These are phyloP conservation scores for Scarus forsteni DNA, from an alignment of 2,797 vertebrate genomes.

Conservation along the genomic window DNA sequence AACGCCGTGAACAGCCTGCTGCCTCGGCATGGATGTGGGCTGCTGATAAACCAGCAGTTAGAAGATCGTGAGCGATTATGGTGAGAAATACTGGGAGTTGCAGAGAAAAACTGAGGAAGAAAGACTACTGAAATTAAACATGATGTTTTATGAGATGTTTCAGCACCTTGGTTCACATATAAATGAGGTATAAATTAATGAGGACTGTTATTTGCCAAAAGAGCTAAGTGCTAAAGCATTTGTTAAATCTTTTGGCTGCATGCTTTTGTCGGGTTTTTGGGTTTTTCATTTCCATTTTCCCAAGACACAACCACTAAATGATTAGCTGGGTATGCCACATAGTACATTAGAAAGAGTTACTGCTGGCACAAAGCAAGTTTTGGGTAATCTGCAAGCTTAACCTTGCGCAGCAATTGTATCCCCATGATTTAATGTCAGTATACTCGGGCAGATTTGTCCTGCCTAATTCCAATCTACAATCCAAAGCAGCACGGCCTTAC, in stretches of 20 bases:
- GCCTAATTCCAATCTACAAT: no score
- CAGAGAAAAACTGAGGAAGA: background rate
- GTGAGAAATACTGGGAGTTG: background rate
- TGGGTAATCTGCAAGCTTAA: no score
- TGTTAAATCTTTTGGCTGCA: background rate
- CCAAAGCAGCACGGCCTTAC: no score
- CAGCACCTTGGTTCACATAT: background rate
- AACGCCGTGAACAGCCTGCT: slow-evolving; percentile 16
- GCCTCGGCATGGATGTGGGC: slow-evolving; percentile 30
- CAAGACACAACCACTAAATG: no score
- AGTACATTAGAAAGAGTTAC: no score
- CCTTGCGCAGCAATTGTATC: no score
- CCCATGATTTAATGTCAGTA: no score
- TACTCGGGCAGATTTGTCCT: no score
- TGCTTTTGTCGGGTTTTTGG: no score
- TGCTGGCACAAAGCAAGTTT: no score
- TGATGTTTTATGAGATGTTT: slow-evolving; percentile 12
- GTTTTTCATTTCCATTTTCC: no score
- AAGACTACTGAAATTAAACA: background rate
- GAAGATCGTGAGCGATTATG: slow-evolving; percentile 31
- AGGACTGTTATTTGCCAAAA: slow-evolving; percentile 1
- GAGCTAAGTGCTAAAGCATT: background rate
- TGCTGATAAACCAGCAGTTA: slow-evolving; percentile 47
- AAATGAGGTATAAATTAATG: slow-evolving; percentile 9
- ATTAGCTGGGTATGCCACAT: no score